Percentiles rank a stretch among this genome's conserved stretches.
Evolutionary conservation across 2,888 invertebrate genomes (phyloP).

Genomic region (Luperina testacea): DNA sequence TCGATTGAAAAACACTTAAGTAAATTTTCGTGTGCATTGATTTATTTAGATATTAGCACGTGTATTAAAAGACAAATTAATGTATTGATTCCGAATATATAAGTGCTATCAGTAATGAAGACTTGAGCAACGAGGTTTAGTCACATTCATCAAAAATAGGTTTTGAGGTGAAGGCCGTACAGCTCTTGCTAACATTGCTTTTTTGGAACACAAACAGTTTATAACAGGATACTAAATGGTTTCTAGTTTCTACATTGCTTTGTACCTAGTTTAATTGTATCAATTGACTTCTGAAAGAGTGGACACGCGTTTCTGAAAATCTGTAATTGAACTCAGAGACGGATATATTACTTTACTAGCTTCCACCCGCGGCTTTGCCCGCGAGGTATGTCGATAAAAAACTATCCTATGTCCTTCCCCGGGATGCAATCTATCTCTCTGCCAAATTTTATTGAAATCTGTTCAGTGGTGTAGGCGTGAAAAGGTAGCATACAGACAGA

Average conservation of each 20-base stretch:
- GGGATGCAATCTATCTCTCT: too few relatives aligned
- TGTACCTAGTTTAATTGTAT: slow-evolving; percentile 19
- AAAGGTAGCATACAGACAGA: too few relatives aligned
- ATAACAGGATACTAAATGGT: slow-evolving; percentile 40
- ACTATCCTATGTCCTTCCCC: too few relatives aligned
- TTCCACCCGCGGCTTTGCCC: too few relatives aligned
- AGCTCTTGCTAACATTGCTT: slow-evolving; percentile 55
- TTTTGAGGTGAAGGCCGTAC: slow-evolving; percentile 82
- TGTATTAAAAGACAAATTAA: slow-evolving; percentile 46
- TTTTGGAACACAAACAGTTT: slow-evolving; percentile 54
- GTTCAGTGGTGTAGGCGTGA: too few relatives aligned
- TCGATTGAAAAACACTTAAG: background rate
- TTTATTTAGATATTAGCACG: slow-evolving; percentile 70
- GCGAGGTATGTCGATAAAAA: too few relatives aligned
- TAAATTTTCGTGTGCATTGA: slow-evolving; percentile 27
- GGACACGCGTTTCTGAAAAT: background rate
- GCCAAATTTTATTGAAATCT: too few relatives aligned
- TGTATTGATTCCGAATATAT: slow-evolving; percentile 55
- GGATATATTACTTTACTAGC: background rate
- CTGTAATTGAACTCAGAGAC: background rate
- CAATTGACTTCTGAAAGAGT: background rate
- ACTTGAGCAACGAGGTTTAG: slow-evolving; percentile 76
- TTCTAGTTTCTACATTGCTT: slow-evolving; percentile 28
- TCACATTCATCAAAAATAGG: slow-evolving; percentile 80
- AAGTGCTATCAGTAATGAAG: slow-evolving; percentile 71